phyloP scores from a whole-genome alignment of 2,888 invertebrate genomes.

The Hylaea fasciaria region DNA sequence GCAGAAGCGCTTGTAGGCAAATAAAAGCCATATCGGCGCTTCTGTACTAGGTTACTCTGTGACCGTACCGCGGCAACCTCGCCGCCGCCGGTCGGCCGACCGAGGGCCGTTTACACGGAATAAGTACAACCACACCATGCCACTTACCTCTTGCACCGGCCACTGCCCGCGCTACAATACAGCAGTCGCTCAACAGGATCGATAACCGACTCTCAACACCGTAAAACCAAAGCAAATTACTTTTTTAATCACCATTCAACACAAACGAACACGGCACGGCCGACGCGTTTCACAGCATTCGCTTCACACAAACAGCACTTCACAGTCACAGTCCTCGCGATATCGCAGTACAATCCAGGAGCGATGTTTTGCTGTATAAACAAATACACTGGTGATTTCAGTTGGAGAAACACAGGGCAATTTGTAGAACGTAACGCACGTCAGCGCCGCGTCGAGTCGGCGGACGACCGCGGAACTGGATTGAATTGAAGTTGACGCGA shows the following conservation, averaged over 20 bases:
- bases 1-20: slow-evolving; percentile 9
- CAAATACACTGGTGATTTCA: slow-evolving; percentile 79
- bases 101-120: slow-evolving; percentile 12
- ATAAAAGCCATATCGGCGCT: not conserved
- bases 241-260: slow-evolving; percentile 82
- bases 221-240: slow-evolving; percentile 82
- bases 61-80: slow-evolving; percentile 17
- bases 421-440: slow-evolving; percentile 74
- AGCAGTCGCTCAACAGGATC: slow-evolving; percentile 78
- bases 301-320: slow-evolving; percentile 61
- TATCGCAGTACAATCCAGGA: slow-evolving; percentile 70
- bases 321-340: slow-evolving; percentile 61
- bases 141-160: slow-evolving; percentile 69
- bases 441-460: slow-evolving; percentile 82
- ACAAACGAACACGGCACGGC: slow-evolving; percentile 77
- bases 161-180: slow-evolving; percentile 72
- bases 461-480: slow-evolving; percentile 79
- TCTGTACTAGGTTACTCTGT: slow-evolving; percentile 23
- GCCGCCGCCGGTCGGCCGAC: slow-evolving; percentile 10
- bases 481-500: slow-evolving; percentile 54
- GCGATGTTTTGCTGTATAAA: slow-evolving; percentile 71
- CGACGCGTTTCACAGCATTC: slow-evolving; percentile 71
- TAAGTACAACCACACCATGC: slow-evolving; percentile 6
- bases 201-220: slow-evolving; percentile 78
- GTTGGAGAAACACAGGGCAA: slow-evolving; percentile 63